Percentiles rank a stretch among this genome's conserved stretches.
Conservation (phyloP, 1,140 invertebrate genomes). For the Ectropis grisescens region DNA sequence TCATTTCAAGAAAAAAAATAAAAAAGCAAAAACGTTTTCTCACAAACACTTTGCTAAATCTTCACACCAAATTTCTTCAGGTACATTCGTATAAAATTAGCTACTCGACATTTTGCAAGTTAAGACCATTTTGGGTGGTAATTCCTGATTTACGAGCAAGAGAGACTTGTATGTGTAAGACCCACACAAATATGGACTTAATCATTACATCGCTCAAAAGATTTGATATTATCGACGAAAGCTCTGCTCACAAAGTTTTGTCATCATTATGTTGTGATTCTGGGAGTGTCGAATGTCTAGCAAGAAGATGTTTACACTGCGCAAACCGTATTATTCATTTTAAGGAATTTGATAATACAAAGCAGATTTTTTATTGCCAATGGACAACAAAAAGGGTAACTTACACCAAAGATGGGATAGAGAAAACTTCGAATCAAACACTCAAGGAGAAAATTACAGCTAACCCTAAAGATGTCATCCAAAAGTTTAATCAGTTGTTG, state of each 20-base stretch:
- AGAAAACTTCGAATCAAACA: background rate
- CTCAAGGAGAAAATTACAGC: background rate
- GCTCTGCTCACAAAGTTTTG: background rate
- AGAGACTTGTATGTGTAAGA: conserved; percentile 4
- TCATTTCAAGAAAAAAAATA: too few species aligned
- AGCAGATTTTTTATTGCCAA: background rate
- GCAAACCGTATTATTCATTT: conserved; percentile 1
- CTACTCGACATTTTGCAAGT: conserved; percentile 1
- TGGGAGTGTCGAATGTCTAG: conserved; percentile 1
- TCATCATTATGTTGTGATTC: conserved; percentile 1
- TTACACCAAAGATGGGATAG: background rate
- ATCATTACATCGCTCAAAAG: conserved; percentile 1
- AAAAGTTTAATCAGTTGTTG: background rate
- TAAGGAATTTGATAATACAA: conserved; percentile 1
- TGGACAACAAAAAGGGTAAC: conserved; percentile 13
- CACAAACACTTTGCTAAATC: too few species aligned
- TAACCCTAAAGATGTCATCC: background rate
- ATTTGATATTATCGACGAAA: background rate
- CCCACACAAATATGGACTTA: conserved; percentile 5
- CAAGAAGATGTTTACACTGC: background rate
- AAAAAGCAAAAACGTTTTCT: too few species aligned
- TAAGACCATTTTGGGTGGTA: conserved; percentile 5
- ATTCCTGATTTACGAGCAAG: background rate
- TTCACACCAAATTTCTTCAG: too few species aligned
- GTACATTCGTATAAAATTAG: background rate